Percentiles rank a stretch among this genome's conserved stretches.
These are phyloP conservation scores for Phalanger gymnotis DNA, from an alignment of 2,797 vertebrate species.

Conservation along the genomic window DNA sequence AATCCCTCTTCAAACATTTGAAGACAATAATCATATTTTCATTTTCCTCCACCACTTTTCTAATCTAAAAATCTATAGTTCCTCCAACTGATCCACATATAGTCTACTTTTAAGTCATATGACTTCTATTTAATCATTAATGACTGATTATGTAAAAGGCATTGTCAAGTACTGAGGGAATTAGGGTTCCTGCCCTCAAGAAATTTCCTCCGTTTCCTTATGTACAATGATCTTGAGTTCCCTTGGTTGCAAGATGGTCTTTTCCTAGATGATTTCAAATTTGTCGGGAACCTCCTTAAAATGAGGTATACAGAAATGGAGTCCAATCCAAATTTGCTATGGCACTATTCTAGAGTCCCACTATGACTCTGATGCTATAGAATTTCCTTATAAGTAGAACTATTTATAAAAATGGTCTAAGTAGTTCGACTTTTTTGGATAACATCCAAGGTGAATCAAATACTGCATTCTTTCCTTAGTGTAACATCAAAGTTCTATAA, in stretches of 20 bases:
- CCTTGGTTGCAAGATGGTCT: neutral
- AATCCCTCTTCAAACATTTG: conserved; percentile 36
- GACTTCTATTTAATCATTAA: neutral
- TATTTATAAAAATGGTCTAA: conserved; percentile 26
- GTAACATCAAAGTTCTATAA: neutral
- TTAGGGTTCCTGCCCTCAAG: neutral
- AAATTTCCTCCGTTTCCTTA: neutral
- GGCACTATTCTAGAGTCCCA: neutral
- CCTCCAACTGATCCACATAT: neutral
- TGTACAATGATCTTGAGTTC: neutral
- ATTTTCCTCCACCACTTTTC: conserved; percentile 28
- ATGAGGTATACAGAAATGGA: conserved; percentile 2
- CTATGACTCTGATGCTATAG: neutral
- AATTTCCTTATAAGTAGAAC: neutral
- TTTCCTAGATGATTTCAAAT: neutral
- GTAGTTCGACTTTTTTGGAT: neutral
- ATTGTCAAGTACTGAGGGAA: neutral
- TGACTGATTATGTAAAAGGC: neutral
- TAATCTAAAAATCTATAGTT: neutral
- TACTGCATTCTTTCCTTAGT: neutral
- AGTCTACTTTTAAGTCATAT: no score
- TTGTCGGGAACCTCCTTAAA: neutral
- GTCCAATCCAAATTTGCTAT: neutral
- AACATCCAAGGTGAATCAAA: neutral
- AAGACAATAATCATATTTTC: neutral